Base-by-base conservation (phyloP, 2,888 invertebrate genomes). In the Merodon equestris region DNA sequence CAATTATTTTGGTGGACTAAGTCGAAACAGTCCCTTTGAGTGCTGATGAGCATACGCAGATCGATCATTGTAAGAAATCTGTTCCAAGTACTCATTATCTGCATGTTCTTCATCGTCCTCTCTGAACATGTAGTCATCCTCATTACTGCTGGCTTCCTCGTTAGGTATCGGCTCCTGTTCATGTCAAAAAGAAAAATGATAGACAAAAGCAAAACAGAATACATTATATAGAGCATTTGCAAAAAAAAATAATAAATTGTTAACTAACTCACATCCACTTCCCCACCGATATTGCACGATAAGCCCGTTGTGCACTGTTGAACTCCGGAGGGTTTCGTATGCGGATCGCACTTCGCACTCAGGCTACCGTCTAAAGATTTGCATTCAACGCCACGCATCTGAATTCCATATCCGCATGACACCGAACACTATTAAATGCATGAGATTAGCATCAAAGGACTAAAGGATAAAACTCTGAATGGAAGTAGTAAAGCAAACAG, bases 361-460 rank as follows among this genome's bases (percentile, higher is more conserved):
- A 90, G 88, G 77, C 90, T 89, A 82, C 91, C 92, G 64, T 90
- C 88, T 53, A 89, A 88, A 84, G 93, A 93, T 72, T 93, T 91
- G 87, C 97, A 97, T 85, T 95, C 94, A 56, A 97, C 94, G 38
- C 92, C 92, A 14, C 97, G 92, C 18, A 93, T 93, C 89, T 95
- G 95, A 34, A 94, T 90, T 0, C 97, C 97, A 86, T 93, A 95
- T 9, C 97, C 97, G 86, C 97, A 98, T 9, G 95, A 94, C 9
- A 94, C 95, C 13, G 97, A 97, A 87, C 98, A 98, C 96, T 97
- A 90, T 72, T 79, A 79, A 81, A 76, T 66, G 51, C 75, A 77
- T 72, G 27, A 27, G 27, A 27, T 27, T 27, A 27, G 57, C n/a
- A 40, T 40, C 10, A 58, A 51, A 57, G 44, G 66, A 56, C 34